phyloP scores from a whole-genome alignment of 2,797 vertebrate species.

The Lithobates sylvaticus region DNA sequence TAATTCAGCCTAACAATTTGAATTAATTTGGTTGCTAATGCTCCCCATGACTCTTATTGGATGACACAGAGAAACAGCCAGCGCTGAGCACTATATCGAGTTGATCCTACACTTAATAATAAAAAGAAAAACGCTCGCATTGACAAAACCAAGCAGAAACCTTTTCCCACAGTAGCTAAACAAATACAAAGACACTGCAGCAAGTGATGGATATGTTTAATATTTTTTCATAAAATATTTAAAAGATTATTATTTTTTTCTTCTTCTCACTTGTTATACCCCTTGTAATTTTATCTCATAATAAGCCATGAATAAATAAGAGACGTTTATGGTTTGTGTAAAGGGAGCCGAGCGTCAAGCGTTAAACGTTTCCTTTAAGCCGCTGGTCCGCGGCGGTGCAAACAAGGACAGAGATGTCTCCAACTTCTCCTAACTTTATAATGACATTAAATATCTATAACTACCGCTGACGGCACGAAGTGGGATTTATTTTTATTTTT shows the following conservation, averaged over 20 bases:
- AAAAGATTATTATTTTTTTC: conserved; percentile 36
- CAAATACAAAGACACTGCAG: conserved; percentile 17
- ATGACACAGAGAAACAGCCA: no score
- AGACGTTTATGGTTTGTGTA: conserved; percentile 26
- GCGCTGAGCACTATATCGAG: not conserved
- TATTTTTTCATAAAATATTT: conserved; percentile 58
- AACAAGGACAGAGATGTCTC: not conserved
- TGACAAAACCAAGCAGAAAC: not conserved
- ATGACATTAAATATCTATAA: no score
- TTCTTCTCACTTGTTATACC: conserved; percentile 40
- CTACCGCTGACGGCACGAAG: not conserved
- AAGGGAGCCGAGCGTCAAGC: conserved; percentile 6
- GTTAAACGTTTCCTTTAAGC: not conserved
- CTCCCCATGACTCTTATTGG: no score
- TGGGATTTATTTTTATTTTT: not conserved
- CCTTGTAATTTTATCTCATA: conserved; percentile 42
- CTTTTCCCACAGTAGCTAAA: conserved; percentile 10
- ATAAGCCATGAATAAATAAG: conserved; percentile 43
- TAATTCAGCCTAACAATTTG: no score
- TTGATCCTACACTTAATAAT: not conserved
- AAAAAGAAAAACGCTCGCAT: not conserved
- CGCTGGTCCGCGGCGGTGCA: not conserved
- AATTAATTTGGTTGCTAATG: no score
- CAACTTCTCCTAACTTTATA: no score
- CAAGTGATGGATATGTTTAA: conserved; percentile 55